These are phyloP conservation scores for Penaeus chinensis DNA, from an alignment of 1,140 invertebrate genomes.

Conservation along the genomic window DNA sequence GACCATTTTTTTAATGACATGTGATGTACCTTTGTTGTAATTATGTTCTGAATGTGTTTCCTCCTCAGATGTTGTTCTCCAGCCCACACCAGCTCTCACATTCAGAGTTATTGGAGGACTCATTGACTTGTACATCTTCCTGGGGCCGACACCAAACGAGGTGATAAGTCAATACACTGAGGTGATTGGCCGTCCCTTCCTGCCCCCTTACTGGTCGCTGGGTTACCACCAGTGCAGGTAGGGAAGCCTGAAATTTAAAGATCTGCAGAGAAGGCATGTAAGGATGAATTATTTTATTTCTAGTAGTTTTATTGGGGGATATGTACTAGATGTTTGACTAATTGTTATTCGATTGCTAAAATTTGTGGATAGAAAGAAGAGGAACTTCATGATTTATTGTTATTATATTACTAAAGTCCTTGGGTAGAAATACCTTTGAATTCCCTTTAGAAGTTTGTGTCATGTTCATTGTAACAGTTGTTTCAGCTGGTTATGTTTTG, in stretches of 20 bases:
- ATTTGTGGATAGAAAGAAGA: no score
- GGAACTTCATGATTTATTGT: no score
- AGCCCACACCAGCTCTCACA: slow-evolving; percentile 65
- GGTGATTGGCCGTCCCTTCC: slow-evolving; percentile 69
- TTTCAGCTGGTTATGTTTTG: no score
- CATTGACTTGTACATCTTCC: slow-evolving; percentile 70
- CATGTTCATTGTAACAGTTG: no score
- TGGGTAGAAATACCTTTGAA: no score
- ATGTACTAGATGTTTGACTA: no score
- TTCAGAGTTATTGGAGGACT: slow-evolving; percentile 67
- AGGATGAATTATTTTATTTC: background rate
- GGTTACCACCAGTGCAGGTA: slow-evolving; percentile 72
- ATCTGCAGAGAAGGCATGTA: background rate
- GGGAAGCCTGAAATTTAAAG: background rate
- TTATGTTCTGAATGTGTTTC: background rate
- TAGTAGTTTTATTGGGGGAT: background rate
- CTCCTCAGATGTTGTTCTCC: slow-evolving; percentile 74
- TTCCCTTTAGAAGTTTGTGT: no score
- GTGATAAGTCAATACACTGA: slow-evolving; percentile 71
- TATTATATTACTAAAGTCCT: no score
- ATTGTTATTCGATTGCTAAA: no score
- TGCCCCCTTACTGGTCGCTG: slow-evolving; percentile 72
- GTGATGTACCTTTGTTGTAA: background rate
- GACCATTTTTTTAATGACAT: background rate
- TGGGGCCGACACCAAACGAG: slow-evolving; percentile 70